Evolutionary conservation across 64 coral and sea anemone genomes (phyloP).

Genomic region (Actinia tenebrosa): DNA sequence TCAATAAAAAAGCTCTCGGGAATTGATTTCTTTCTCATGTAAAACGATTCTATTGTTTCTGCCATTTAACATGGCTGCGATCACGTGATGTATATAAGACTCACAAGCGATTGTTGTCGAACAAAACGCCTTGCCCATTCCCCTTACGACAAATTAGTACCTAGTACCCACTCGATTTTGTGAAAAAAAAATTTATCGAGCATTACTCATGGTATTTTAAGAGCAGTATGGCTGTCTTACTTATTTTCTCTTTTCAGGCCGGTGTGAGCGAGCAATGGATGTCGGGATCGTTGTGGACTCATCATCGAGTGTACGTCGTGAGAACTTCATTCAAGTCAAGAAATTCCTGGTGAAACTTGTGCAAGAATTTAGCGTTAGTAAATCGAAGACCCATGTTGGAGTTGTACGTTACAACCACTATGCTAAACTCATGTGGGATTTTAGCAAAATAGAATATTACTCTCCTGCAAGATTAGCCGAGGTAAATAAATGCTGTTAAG

Average conservation of each 20-base stretch:
- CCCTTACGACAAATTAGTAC: background rate
- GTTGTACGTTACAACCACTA: conserved; percentile 32
- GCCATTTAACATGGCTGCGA: too few species aligned
- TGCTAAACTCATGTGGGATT: conserved; percentile 18
- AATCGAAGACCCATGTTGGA: conserved; percentile 19
- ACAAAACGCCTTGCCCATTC: background rate
- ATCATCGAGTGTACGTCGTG: conserved; percentile 15
- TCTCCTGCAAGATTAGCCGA: background rate
- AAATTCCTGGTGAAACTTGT: background rate
- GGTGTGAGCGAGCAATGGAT: conserved; percentile 34
- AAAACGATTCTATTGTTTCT: too few species aligned
- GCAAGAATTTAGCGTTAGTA: background rate
- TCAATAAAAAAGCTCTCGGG: too few species aligned
- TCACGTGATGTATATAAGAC: too few species aligned
- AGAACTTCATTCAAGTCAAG: conserved; percentile 26
- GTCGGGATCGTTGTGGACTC: conserved; percentile 39
- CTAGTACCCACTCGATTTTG: too few species aligned
- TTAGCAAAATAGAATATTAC: background rate
- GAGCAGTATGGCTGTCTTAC: too few species aligned
- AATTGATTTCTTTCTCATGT: too few species aligned
- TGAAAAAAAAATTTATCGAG: too few species aligned
- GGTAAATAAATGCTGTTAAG: background rate
- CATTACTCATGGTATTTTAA: too few species aligned
- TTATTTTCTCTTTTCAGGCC: background rate
- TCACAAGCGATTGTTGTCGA: too few species aligned